Evolutionary conservation across 2,888 invertebrate species (phyloP).

Genomic region (Carabus problematicus): DNA sequence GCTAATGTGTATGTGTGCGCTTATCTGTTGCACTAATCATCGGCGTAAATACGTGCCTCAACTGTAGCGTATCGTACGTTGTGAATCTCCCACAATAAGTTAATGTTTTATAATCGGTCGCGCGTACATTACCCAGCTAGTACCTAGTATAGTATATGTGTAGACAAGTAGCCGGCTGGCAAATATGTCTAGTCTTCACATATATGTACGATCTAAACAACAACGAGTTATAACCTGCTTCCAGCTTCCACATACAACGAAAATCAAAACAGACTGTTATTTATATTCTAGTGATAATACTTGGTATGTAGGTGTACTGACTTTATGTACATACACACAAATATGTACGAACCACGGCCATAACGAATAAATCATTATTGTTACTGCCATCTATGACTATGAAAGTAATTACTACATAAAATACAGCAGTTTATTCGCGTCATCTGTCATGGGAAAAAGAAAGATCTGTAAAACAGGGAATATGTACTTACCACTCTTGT

Average conservation of each 20-base stretch:
- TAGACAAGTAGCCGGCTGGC: not conserved
- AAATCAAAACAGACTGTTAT: too few species aligned
- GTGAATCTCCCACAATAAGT: constrained; percentile 6
- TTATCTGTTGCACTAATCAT: constrained; percentile 2
- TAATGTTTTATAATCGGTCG: constrained; percentile 11
- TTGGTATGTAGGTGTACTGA: too few species aligned
- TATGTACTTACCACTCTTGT: constrained; percentile 85
- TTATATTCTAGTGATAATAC: too few species aligned
- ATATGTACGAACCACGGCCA: not conserved
- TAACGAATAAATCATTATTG: not conserved
- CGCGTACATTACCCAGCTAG: not conserved
- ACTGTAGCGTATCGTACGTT: constrained; percentile 13
- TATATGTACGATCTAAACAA: too few species aligned
- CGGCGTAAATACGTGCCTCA: not conserved
- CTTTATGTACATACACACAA: not conserved
- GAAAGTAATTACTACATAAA: not conserved
- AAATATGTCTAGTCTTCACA: too few species aligned
- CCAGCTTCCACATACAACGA: too few species aligned
- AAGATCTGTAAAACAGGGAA: too few species aligned
- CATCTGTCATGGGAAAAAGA: too few species aligned
- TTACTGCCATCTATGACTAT: too few species aligned
- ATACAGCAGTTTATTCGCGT: too few species aligned
- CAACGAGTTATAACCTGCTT: too few species aligned
- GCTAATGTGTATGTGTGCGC: not conserved
- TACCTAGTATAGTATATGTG: not conserved